Evolutionary conservation across 2,888 invertebrate genomes (phyloP).

Genomic region (Stenodera caucasica): DNA sequence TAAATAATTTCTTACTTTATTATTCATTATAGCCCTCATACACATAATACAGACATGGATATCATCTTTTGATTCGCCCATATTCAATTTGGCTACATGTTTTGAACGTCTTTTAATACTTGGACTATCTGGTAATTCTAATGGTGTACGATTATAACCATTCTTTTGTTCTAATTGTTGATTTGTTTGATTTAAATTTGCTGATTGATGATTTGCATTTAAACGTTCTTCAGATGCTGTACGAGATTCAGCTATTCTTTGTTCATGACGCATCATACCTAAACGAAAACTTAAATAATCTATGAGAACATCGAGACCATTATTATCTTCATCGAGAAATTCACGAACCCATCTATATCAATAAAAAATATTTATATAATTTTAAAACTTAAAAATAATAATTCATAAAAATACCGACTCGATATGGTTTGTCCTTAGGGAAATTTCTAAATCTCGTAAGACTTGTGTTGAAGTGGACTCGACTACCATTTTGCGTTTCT

Average conservation of each 20-base stretch:
- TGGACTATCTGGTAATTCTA: slow-evolving; percentile 68
- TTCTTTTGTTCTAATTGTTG: slow-evolving; percentile 44
- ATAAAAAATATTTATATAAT: background rate
- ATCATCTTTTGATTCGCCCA: slow-evolving; percentile 96
- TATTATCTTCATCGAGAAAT: slow-evolving; percentile 94
- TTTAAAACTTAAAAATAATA: background rate
- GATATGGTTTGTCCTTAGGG: slow-evolving; percentile 97
- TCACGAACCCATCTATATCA: slow-evolving; percentile 92
- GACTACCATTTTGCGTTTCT: slow-evolving; percentile 97
- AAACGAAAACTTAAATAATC: slow-evolving; percentile 95
- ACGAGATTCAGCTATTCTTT: slow-evolving; percentile 75
- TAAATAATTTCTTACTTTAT: slow-evolving; percentile 81
- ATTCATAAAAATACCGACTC: slow-evolving; percentile 71
- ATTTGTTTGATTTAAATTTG: slow-evolving; percentile 46
- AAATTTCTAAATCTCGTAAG: slow-evolving; percentile 96
- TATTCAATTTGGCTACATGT: slow-evolving; percentile 86
- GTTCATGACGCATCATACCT: slow-evolving; percentile 92
- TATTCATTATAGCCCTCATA: slow-evolving; percentile 99
- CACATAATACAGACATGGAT: slow-evolving; percentile 99
- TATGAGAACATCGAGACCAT: slow-evolving; percentile 94
- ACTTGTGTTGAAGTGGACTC: slow-evolving; percentile 98
- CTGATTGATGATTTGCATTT: slow-evolving; percentile 54
- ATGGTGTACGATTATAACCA: slow-evolving; percentile 56
- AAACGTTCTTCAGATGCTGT: slow-evolving; percentile 78
- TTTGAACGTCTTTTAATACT: slow-evolving; percentile 74